Percentiles rank a stretch among this genome's conserved stretches.
Evolutionary conservation across 2,113 vertebrate species (phyloP).

Genomic region (Ivindomyrus marchei): DNA sequence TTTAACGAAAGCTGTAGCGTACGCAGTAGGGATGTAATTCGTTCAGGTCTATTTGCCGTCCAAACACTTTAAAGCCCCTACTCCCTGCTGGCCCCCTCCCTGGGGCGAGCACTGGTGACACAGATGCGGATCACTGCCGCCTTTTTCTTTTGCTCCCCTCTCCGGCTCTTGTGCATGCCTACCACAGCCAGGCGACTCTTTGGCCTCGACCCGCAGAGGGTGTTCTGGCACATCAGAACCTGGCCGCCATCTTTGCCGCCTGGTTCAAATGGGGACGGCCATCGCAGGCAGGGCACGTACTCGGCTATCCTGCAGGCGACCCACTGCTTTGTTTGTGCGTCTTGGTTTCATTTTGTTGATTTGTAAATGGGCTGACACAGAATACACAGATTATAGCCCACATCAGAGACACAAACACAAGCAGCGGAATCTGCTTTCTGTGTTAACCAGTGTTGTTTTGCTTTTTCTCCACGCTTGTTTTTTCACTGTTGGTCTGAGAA

Average conservation of each 20-base stretch:
- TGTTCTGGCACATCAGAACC: background rate
- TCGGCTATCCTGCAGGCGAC: background rate
- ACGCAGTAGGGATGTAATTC: constrained; percentile 22
- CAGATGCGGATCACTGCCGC: constrained; percentile 19
- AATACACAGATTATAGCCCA: background rate
- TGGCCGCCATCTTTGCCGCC: background rate
- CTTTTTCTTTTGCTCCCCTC: background rate
- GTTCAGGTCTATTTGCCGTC: constrained; percentile 20
- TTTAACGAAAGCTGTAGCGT: constrained; percentile 19
- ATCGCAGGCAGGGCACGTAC: background rate
- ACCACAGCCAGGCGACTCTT: background rate
- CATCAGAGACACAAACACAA: background rate
- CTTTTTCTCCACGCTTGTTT: background rate
- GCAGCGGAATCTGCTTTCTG: background rate
- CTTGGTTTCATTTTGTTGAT: background rate
- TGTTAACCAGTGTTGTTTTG: background rate
- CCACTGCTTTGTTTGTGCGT: background rate
- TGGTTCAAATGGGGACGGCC: background rate
- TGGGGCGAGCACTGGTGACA: background rate
- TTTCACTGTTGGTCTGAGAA: background rate
- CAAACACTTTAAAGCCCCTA: constrained; percentile 8
- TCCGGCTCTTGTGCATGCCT: background rate
- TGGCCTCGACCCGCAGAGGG: background rate
- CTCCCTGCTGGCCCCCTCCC: background rate
- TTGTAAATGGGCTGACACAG: constrained; percentile 4